A percentile compares a stretch with the other conserved stretches of the same genome.
phyloP scores from a whole-genome alignment of 2,113 vertebrate species.

The Dermatemys mawii region DNA sequence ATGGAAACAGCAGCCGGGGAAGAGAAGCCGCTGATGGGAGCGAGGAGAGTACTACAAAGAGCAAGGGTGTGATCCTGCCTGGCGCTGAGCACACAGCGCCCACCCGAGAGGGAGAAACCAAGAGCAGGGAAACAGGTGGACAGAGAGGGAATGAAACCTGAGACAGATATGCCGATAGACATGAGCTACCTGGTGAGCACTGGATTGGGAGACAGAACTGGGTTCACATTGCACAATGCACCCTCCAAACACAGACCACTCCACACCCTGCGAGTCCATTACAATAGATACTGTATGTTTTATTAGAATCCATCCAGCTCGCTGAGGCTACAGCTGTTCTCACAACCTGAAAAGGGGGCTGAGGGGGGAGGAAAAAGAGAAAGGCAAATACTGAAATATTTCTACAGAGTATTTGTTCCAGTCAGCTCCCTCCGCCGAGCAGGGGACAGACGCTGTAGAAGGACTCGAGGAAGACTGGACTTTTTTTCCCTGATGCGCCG shows the following conservation, averaged over 20 bases:
- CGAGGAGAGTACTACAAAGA: background rate
- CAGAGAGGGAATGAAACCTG: fast-evolving
- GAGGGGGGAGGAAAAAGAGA: constrained; percentile 6
- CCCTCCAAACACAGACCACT: background rate
- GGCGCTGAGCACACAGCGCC: background rate
- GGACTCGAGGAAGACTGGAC: constrained; percentile 84
- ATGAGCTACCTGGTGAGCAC: fast-evolving
- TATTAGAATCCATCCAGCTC: constrained; percentile 73
- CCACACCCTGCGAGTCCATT: background rate
- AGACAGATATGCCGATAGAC: background rate
- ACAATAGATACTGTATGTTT: constrained; percentile 74
- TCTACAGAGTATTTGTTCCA: constrained; percentile 71
- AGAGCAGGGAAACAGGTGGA: no score
- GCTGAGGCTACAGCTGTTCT: constrained; percentile 71
- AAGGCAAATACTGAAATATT: constrained; percentile 69
- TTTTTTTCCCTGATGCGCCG: constrained; percentile 77
- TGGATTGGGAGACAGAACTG: background rate
- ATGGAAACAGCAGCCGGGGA: background rate
- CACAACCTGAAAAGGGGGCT: constrained; percentile 40
- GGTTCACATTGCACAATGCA: background rate
- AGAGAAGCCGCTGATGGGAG: background rate
- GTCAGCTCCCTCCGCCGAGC: constrained; percentile 64
- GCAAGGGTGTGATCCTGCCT: background rate
- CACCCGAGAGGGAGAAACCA: background rate
- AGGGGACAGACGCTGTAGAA: constrained; percentile 70